phyloP scores from a whole-genome alignment of 2,888 invertebrate species.

The Campoplex capitator region DNA sequence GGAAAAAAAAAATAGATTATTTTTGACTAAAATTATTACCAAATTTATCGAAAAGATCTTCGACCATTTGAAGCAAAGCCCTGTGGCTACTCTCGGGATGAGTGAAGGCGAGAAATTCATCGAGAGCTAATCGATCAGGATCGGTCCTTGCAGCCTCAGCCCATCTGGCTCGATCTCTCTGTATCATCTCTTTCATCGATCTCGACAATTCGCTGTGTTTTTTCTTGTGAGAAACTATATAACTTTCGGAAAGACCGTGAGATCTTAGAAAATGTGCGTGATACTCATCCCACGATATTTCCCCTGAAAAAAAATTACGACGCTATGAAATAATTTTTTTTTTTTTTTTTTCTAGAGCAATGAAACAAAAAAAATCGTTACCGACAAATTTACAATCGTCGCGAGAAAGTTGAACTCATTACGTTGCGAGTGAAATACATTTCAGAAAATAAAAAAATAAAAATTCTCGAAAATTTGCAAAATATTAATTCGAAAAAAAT shows the following conservation, averaged over 20 bases:
- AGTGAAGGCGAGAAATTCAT: slow-evolving; percentile 92
- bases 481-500: background rate
- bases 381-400: too few relatives aligned
- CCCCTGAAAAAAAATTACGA: slow-evolving; percentile 83
- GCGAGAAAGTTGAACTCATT: too few relatives aligned
- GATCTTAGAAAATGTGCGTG: slow-evolving; percentile 90
- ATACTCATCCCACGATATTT: slow-evolving; percentile 93
- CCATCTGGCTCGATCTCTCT: slow-evolving; percentile 92
- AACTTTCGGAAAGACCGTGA: slow-evolving; percentile 88
- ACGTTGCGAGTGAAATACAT: too few relatives aligned
- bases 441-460: background rate
- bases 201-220: slow-evolving; percentile 88
- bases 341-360: background rate
- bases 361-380: background rate
- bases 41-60: slow-evolving; percentile 91
- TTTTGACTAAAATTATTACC: slow-evolving; percentile 82
- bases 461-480: background rate
- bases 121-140: slow-evolving; percentile 90
- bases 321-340: too few relatives aligned
- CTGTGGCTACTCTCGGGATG: slow-evolving; percentile 91
- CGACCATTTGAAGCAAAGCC: slow-evolving; percentile 87
- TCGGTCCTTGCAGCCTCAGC: slow-evolving; percentile 91
- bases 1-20: background rate
- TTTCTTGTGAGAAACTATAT: slow-evolving; percentile 88
- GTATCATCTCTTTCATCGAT: slow-evolving; percentile 89